Percentiles rank a stretch among this genome's conserved stretches.
Evolutionary conservation across 2,888 invertebrate species (phyloP).

Genomic region (Cantharis rufa): DNA sequence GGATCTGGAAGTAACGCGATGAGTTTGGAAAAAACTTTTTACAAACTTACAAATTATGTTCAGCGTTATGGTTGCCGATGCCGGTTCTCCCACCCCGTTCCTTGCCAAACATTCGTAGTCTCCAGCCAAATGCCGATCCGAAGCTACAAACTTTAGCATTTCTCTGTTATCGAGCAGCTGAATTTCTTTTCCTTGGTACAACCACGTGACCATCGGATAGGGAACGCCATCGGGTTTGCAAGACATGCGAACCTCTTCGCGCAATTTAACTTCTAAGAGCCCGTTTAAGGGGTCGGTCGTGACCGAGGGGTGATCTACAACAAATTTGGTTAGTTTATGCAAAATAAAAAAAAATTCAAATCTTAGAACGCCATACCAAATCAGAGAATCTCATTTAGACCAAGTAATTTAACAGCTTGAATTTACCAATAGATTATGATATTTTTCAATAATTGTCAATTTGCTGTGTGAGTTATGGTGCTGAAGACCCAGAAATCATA

Average conservation of each 20-base stretch:
- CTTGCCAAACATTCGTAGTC: constrained; percentile 72
- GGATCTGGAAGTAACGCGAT: constrained; percentile 62
- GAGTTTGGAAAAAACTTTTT: background rate
- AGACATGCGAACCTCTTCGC: constrained; percentile 74
- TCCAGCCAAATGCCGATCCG: constrained; percentile 70
- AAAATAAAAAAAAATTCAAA: no score
- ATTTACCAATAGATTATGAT: no score
- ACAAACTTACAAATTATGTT: constrained; percentile 71
- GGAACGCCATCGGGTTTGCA: constrained; percentile 76
- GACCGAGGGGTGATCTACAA: constrained; percentile 70
- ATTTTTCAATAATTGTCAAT: no score
- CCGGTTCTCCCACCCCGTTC: constrained; percentile 78
- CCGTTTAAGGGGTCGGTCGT: constrained; percentile 70
- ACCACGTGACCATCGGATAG: constrained; percentile 74
- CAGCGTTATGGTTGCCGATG: constrained; percentile 67
- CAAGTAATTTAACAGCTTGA: no score
- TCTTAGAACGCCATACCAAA: no score
- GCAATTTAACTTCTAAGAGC: constrained; percentile 71
- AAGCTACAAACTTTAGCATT: constrained; percentile 67
- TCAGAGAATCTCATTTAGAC: no score
- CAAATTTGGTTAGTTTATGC: background rate
- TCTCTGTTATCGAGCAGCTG: constrained; percentile 65
- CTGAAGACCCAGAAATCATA: no score
- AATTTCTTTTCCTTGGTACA: constrained; percentile 64
- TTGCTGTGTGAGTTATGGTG: no score